phyloP scores from a whole-genome alignment of 2,797 vertebrate genomes.

The Cynodonichthys magdalenae region DNA sequence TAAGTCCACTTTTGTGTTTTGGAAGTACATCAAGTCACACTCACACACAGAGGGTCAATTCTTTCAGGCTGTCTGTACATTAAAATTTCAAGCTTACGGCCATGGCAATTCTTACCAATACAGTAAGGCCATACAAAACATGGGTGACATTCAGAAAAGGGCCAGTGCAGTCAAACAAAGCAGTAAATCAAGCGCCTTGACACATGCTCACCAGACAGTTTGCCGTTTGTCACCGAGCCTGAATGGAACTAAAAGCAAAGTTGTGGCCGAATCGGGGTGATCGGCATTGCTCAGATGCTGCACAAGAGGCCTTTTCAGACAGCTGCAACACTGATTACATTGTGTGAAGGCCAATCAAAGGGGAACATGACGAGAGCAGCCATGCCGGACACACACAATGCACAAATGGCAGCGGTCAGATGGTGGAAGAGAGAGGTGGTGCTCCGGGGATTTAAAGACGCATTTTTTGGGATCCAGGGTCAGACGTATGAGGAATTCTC shows the following conservation, averaged over 20 bases:
- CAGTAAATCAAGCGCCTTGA: slow-evolving; percentile 82
- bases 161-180: slow-evolving; percentile 77
- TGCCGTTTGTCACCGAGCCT: slow-evolving; percentile 80
- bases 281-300: slow-evolving; percentile 76
- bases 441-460: slow-evolving; percentile 54
- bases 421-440: slow-evolving; percentile 64
- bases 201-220: slow-evolving; percentile 82
- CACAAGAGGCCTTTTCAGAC: slow-evolving; percentile 84
- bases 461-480: slow-evolving; percentile 49
- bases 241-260: slow-evolving; percentile 82
- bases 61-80: slow-evolving; percentile 71
- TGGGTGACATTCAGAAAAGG: slow-evolving; percentile 67
- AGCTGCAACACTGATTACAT: slow-evolving; percentile 83
- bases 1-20: slow-evolving; percentile 58
- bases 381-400: slow-evolving; percentile 80
- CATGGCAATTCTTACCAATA: slow-evolving; percentile 74
- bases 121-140: slow-evolving; percentile 67
- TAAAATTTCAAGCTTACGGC: slow-evolving; percentile 78
- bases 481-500: slow-evolving; percentile 44
- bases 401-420: slow-evolving; percentile 77
- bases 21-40: slow-evolving; percentile 55
- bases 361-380: slow-evolving; percentile 81
- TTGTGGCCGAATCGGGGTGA: slow-evolving; percentile 73
- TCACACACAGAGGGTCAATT: slow-evolving; percentile 55
- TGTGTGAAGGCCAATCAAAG: slow-evolving; percentile 84